These are phyloP conservation scores for Coilia nasus DNA, from an alignment of 2,797 vertebrate species.

Conservation along the genomic window DNA sequence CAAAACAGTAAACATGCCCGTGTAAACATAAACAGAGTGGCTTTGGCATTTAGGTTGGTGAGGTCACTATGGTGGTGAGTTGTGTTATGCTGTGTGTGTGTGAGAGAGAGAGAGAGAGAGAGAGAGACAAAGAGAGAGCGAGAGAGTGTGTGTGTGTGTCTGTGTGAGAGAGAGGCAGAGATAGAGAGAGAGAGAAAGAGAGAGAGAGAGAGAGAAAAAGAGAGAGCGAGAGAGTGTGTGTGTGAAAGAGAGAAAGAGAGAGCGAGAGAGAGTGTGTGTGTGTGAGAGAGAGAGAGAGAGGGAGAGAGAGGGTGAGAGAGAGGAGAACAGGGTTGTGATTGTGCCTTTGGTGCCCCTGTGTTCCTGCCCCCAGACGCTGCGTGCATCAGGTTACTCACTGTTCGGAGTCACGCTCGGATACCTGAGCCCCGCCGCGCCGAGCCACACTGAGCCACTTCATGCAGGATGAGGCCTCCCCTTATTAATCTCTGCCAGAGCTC, in stretches of 20 bases:
- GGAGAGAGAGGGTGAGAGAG: constrained; percentile 32
- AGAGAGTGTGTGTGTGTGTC: background rate
- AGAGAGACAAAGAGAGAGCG: no score
- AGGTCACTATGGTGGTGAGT: background rate
- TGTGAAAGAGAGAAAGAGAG: no score
- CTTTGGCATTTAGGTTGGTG: background rate
- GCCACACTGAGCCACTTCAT: constrained; percentile 54
- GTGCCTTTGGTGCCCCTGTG: constrained; percentile 56
- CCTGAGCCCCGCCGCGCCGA: constrained; percentile 57
- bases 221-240: no score
- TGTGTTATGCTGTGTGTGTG: background rate
- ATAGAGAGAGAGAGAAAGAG: no score
- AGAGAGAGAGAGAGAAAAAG: no score
- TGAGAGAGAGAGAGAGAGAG: background rate
- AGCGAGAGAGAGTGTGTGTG: background rate
- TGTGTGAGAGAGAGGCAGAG: background rate
- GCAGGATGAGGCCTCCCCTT: constrained; percentile 10
- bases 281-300: background rate
- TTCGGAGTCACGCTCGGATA: constrained; percentile 62
- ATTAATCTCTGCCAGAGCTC: background rate
- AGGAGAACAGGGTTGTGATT: constrained; percentile 70
- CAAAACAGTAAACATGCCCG: background rate
- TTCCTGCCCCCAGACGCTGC: constrained; percentile 62
- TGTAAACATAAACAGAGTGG: background rate
- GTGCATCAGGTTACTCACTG: constrained; percentile 72